Conservation (phyloP, 2,888 invertebrate species). For the Zygogramma bicolorata region DNA sequence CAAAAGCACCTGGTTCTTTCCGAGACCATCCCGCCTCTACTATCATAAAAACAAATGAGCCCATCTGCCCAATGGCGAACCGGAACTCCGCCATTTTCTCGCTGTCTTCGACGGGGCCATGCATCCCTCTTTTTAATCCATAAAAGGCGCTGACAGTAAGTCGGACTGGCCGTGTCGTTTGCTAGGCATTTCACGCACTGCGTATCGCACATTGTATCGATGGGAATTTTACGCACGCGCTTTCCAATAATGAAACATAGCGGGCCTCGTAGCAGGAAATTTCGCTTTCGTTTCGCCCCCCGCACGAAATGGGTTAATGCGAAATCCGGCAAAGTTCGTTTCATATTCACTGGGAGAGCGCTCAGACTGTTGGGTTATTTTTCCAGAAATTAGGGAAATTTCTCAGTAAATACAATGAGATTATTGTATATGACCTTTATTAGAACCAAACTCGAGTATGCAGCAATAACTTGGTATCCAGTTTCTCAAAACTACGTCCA, state of each 20-base stretch:
- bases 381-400: no score
- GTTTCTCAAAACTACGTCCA: no score
- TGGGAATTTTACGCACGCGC: constrained; percentile 54
- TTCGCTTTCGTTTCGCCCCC: constrained; percentile 4
- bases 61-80: constrained; percentile 61
- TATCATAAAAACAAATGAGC: constrained; percentile 62
- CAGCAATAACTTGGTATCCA: no score
- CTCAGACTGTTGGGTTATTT: no score
- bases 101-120: constrained; percentile 48
- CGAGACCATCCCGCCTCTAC: constrained; percentile 51
- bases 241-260: constrained; percentile 22
- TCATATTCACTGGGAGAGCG: no score
- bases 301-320: no score
- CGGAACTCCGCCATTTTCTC: constrained; percentile 64
- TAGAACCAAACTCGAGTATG: no score
- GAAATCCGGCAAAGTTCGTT: no score
- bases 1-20: constrained; percentile 39
- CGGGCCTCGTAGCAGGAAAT: background rate
- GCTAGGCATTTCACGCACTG: constrained; percentile 54
- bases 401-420: no score
- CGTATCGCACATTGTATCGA: constrained; percentile 60
- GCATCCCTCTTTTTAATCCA: constrained; percentile 65
- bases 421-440: no score
- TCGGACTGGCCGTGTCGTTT: constrained; percentile 32
- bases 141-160: constrained; percentile 52